These are phyloP conservation scores for Nilaparvata lugens DNA, from an alignment of 1,140 invertebrate genomes.

Conservation along the genomic window DNA sequence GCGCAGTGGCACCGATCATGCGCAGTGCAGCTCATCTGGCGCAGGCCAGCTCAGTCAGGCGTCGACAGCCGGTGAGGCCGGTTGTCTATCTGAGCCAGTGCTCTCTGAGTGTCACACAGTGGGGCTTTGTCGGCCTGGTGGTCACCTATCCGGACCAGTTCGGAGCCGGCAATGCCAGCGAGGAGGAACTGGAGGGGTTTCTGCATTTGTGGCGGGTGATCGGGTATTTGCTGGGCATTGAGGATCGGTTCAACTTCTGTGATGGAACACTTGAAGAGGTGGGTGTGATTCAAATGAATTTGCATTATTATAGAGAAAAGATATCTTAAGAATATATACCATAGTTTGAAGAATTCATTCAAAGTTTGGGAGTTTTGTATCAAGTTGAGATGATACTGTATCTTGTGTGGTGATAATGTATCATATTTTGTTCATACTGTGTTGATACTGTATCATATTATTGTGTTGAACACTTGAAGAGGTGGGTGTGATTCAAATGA, in stretches of 20 bases:
- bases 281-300: no score
- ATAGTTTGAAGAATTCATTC: no score
- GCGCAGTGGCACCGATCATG: conserved; percentile 21
- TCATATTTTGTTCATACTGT: no score
- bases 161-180: conserved; percentile 43
- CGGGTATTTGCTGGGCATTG: conserved; percentile 66
- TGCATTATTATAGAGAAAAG: no score
- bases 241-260: conserved; percentile 61
- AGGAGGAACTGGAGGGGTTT: conserved; percentile 57
- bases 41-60: conserved; percentile 24
- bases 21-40: conserved; percentile 6
- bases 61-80: conserved; percentile 19
- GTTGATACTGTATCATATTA: no score
- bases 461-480: no score
- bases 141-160: conserved; percentile 54
- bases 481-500: no score
- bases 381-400: no score
- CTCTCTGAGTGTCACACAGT: conserved; percentile 74
- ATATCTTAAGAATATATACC: no score
- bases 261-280: conserved; percentile 37
- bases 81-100: conserved; percentile 48
- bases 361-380: no score
- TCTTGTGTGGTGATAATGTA: no score
- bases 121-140: conserved; percentile 73
- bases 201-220: conserved; percentile 74